Evolutionary conservation across 2,113 vertebrate species (phyloP), one percentile per base, ranked within the genome.

Genomic region (Rhizomys pruinosus): DNA sequence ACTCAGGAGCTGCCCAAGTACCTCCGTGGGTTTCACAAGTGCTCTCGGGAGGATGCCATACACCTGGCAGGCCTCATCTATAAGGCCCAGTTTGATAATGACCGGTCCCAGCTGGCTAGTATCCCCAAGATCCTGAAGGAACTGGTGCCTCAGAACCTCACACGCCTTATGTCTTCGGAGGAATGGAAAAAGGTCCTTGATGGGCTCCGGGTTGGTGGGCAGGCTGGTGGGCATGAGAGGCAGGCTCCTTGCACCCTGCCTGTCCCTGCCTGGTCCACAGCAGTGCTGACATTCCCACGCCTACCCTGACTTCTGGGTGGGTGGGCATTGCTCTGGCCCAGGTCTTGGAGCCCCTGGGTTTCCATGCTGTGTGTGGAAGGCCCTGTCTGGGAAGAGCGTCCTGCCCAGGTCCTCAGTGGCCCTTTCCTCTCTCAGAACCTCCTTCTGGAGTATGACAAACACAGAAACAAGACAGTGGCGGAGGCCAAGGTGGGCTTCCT

Each of bases 1-100:
- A 23, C 86, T 76, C 94, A 99, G 99, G 99, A 99, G 97, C 91
- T 99, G 59, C 99, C 99, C 0, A 99, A 99, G 96, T 99, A 99
- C 97, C 98, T 99, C 95, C 98, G 99, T 88, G 99, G 99, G 9
- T 99, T 99, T 95, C 99, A 99, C 93, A 98, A 98, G 84, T 98
- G 98, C 84, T 98, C 98, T 23, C 98, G 97, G 96, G 99, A 99
- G 32, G 99, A 99, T 10, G 98, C 98, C 84, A 68, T 99, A 66
- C 98, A 98, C 89, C 98, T 99, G 29, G 99, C 98, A 0, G 98
- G 98, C 55, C 98, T 99, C 90, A 99, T 99, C 95, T 99, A 98
- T 93, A 99, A 98, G 95, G 98, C 98, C 12, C 98, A 97, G 93
- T 98, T 98, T 84, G 97, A 96, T 93, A 98, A 95, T 0, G 99